Percentiles rank a stretch among this genome's conserved stretches.
Conservation (phyloP, 2,797 vertebrate genomes). For the Eulemur albifrons region DNA sequence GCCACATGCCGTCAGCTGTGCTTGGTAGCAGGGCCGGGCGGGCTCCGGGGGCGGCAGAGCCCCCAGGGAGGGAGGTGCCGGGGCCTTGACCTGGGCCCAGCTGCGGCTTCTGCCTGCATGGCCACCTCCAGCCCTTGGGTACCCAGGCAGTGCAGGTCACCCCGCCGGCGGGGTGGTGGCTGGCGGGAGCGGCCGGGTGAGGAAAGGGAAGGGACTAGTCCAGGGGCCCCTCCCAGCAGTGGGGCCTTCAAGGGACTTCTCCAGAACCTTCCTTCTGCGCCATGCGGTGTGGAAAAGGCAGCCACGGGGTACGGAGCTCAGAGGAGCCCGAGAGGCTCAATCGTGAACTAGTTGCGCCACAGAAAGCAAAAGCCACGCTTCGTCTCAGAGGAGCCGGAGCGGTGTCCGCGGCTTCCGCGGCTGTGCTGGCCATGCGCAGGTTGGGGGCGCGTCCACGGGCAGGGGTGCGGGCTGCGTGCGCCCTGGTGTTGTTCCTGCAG, state of each 20-base stretch:
- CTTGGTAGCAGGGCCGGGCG: background rate
- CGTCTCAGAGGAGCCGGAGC: background rate
- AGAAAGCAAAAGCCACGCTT: background rate
- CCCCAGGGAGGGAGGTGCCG: too few relatives aligned
- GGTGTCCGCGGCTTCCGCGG: accelerated
- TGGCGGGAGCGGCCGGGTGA: accelerated
- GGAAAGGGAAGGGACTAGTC: background rate
- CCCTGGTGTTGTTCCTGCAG: background rate
- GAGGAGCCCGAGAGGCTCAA: accelerated
- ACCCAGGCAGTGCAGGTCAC: background rate
- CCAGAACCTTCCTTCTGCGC: too few relatives aligned
- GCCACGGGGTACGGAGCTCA: accelerated
- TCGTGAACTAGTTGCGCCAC: too few relatives aligned
- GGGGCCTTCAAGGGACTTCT: background rate
- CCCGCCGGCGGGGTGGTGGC: accelerated
- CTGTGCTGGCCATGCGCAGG: background rate
- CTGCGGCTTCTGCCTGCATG: too few relatives aligned
- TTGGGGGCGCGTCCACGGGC: background rate
- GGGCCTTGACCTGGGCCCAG: background rate
- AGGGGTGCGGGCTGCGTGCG: too few relatives aligned
- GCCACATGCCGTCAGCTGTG: background rate
- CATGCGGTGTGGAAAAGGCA: accelerated
- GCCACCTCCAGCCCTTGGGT: background rate
- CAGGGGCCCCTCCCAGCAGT: accelerated
- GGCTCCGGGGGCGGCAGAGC: background rate